Evolutionary conservation across 2,113 vertebrate species (phyloP).

Genomic region (Neomonachus schauinslandi): DNA sequence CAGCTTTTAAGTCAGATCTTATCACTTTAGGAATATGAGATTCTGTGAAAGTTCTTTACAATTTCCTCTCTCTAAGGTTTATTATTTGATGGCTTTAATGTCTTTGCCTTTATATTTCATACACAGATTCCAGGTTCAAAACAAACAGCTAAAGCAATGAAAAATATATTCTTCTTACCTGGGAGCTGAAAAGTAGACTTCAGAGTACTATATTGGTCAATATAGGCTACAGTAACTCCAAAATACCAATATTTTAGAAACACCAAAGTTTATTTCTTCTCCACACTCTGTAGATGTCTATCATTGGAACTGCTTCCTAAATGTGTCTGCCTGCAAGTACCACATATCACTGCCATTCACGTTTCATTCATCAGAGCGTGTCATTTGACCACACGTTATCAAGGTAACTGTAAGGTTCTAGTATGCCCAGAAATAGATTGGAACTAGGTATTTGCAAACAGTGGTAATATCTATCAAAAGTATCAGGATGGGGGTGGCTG

Average conservation of each 20-base stretch:
- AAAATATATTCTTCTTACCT: neutral
- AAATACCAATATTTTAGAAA: slow-evolving; percentile 12
- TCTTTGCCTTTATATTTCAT: neutral
- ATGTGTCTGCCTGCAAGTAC: neutral
- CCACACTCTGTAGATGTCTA: neutral
- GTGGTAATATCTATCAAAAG: rapidly evolving
- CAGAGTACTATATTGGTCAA: neutral
- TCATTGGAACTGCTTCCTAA: neutral
- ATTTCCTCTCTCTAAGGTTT: neutral
- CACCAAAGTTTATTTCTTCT: neutral
- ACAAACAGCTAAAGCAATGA: neutral
- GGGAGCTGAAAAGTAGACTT: neutral
- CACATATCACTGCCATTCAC: neutral
- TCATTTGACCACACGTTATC: rapidly evolving
- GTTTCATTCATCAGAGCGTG: neutral
- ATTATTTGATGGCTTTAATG: neutral
- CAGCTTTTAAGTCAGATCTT: neutral
- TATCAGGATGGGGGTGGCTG: neutral
- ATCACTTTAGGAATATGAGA: neutral
- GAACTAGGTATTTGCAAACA: neutral
- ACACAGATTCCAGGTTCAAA: neutral
- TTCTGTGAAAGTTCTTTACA: neutral
- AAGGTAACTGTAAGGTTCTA: neutral
- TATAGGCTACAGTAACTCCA: neutral
- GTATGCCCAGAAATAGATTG: neutral